Conservation (phyloP, 2,113 vertebrate species). For the Petrocephalus microphthalmus region DNA sequence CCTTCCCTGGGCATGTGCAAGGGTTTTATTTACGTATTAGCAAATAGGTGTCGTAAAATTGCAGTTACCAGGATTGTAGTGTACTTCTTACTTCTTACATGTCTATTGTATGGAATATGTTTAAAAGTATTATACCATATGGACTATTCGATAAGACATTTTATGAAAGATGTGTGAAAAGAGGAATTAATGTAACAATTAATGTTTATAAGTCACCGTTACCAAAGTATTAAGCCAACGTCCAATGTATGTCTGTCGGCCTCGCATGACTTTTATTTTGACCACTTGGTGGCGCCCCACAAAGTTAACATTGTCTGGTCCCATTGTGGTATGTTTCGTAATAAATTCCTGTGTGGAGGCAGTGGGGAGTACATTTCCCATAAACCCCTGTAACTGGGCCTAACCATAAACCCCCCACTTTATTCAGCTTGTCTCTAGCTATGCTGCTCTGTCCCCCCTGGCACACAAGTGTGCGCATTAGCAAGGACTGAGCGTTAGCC, state of each 20-base stretch:
- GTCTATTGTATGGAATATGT: not conserved
- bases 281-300: not conserved
- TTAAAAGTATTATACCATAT: not conserved
- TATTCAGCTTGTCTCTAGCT: not conserved
- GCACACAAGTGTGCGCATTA: not conserved
- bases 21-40: not conserved
- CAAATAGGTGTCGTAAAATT: slow-evolving; percentile 3
- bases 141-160: not conserved
- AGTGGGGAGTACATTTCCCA: not conserved
- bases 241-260: too few species aligned
- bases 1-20: not conserved
- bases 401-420: slow-evolving; percentile 1
- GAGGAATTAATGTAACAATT: not conserved
- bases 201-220: too few species aligned
- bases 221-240: too few species aligned
- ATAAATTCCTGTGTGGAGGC: not conserved
- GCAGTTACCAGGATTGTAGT: not conserved
- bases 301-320: not conserved
- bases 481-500: not conserved
- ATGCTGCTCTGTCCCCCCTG: not conserved
- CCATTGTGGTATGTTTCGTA: not conserved
- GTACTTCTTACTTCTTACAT: not conserved
- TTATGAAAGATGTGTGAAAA: not conserved
- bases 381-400: not conserved
- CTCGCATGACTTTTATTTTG: not conserved